phyloP scores from a whole-genome alignment of 2,888 invertebrate genomes.

The Bruchidius siliquastri region DNA sequence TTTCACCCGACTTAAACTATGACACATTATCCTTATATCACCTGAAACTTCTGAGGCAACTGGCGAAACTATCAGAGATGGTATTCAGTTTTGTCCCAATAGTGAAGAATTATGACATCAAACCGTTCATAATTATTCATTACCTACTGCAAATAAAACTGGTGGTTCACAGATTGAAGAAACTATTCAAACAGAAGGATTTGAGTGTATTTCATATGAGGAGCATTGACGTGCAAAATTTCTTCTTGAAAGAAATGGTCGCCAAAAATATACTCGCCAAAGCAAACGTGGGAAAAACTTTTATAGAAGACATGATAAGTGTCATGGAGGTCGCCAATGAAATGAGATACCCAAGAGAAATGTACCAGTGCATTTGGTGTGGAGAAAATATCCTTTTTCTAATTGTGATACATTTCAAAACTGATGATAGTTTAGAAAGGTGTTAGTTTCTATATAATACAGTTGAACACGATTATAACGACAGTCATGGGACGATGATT shows the following conservation, averaged over 20 bases:
- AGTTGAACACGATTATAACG: no score
- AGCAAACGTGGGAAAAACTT: constrained; percentile 35
- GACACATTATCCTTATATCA: constrained; percentile 32
- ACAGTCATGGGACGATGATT: no score
- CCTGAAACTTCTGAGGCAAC: constrained; percentile 35
- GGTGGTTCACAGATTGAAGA: constrained; percentile 31
- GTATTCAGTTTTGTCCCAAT: constrained; percentile 31
- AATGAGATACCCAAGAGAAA: constrained; percentile 34
- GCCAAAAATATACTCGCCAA: constrained; percentile 33
- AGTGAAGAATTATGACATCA: constrained; percentile 33
- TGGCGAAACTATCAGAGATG: constrained; percentile 38
- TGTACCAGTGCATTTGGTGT: constrained; percentile 37
- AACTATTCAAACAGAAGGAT: constrained; percentile 27
- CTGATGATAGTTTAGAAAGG: no score
- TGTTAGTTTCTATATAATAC: no score
- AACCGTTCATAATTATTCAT: constrained; percentile 35
- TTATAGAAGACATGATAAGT: constrained; percentile 33
- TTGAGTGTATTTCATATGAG: constrained; percentile 35
- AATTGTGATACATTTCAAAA: no score
- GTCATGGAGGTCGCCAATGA: constrained; percentile 36
- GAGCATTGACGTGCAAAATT: constrained; percentile 37
- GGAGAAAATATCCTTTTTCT: constrained; percentile 41
- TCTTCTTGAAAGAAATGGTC: constrained; percentile 39
- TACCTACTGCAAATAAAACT: constrained; percentile 38
- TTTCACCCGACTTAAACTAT: constrained; percentile 32